Base-by-base conservation (phyloP, 2,888 invertebrate species). In the Steinernema hermaphroditum region DNA sequence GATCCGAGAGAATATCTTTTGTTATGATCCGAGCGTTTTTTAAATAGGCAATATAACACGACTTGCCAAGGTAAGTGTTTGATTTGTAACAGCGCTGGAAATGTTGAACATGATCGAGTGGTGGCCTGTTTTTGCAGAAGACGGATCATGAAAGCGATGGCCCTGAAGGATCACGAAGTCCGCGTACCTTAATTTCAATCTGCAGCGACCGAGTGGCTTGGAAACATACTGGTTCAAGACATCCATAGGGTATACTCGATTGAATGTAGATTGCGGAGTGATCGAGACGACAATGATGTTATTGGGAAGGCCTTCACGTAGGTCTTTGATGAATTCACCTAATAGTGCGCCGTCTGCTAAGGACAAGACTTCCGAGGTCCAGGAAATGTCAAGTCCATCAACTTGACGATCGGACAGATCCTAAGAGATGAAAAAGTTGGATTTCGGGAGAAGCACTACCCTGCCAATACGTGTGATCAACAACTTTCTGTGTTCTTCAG, bases 51-150 rank as follows among this genome's bases (percentile, higher is more conserved):
- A n/a, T n/a, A n/a, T n/a, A n/a, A n/a, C n/a, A n/a, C n/a, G n/a
- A n/a, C n/a, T 54, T 75, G 75, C 74, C 41, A 76, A 49, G 6
- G 75, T 77, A 49, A 50, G 74, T 2, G 37, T 19, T n/a, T 68
- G 72, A 16, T 71, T 70, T 19, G 49, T 68, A n/a, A 77, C 43
- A 14, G 68, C 22, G 2, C 29, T 37, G 34, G 50, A 68, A 0
- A 50, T 70, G 50, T 37, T 41, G 69, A 77, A 79, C 43, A 78
- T 49, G 19, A 77, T 73, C 24, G 80, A 78, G 69, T 80, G 81
- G 44, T 79, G 81, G 0, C 79, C 79, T 14, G 79, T 79, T 29
- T 77, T 70, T 16, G 44, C 24, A 19, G 57, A 46, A 14, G 46
- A 46, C 6, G 54, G 49, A 0, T 43, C 22, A 44, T 81, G 79